Base-by-base conservation (phyloP, 2,113 vertebrate species). In the Cyprinus carpio region DNA sequence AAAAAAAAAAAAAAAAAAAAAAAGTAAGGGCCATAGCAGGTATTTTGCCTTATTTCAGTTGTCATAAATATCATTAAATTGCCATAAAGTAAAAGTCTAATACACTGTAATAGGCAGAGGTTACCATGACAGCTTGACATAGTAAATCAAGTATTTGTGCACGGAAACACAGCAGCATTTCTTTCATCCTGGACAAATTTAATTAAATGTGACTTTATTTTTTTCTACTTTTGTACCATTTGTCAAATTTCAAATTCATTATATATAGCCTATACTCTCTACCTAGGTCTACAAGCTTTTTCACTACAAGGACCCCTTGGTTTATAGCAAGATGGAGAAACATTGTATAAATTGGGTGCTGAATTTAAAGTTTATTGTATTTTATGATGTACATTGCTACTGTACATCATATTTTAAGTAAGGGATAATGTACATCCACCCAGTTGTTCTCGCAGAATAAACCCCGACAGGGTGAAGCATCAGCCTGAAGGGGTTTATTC, bases 61-160 rank as follows among this genome's bases (percentile, higher is more conserved):
- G 64, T 71, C 46, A 54, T 34, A 37, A 60, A 27, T 27, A 65
- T 69, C 18, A 69, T 29, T 49, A 69, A 23, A 74, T 37, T 76
- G 11, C 8, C 46, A 76, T 76, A 51, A 76, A 31, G 46, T 25
- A 46, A 62, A 65, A 60, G 34, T 31, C 82, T 18, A 12, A 49
- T 11, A 13, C 25, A 6, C 15, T n/a, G 27, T 20, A 76, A 46
- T 6, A 23, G 75, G 49, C 16, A 51, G 23, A 49, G 29, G 85
- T 77, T 86, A 56, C 72, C 49, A 83, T 86, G 80, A 60, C 60
- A 77, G 58, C 67, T 29, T 81, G 49, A 31, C 9, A 85, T 16
- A 13, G 43, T 56, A 64, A 67, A 67, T 54, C 2, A 2, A 46
- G 84, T 8, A 54, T n/a, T 82, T 82, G 6, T 76, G 46, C 25